Percentiles rank a stretch among this genome's conserved stretches.
phyloP scores from a whole-genome alignment of 2,888 invertebrate species.

The Sericinus montela region DNA sequence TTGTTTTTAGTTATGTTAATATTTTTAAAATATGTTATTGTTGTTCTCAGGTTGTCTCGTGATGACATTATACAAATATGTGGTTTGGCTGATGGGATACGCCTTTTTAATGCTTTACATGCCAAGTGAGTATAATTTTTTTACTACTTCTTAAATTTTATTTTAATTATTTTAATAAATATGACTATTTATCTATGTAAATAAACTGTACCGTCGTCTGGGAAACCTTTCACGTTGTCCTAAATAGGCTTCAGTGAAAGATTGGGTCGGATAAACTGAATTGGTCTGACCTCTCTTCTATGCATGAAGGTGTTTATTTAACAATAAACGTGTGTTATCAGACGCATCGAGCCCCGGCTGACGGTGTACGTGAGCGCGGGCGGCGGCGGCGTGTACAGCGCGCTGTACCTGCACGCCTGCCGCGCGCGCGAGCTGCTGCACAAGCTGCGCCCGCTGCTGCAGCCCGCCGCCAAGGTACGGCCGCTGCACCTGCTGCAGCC shows the following conservation, averaged over 20 bases:
- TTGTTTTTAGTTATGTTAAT: too few relatives aligned
- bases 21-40: too few relatives aligned
- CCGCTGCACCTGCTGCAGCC: too few relatives aligned
- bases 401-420: slow-evolving; percentile 86
- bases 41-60: slow-evolving; percentile 82
- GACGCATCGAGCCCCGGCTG: slow-evolving; percentile 84
- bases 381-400: slow-evolving; percentile 81
- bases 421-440: slow-evolving; percentile 82
- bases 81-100: slow-evolving; percentile 95
- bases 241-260: too few relatives aligned
- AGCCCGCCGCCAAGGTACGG: slow-evolving; percentile 24
- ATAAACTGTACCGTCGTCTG: too few relatives aligned
- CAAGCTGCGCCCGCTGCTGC: slow-evolving; percentile 82
- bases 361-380: slow-evolving; percentile 88
- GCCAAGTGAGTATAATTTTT: slow-evolving; percentile 82
- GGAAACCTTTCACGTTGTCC: too few relatives aligned
- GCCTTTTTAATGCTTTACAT: slow-evolving; percentile 93
- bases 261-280: too few relatives aligned
- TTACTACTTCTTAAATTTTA: too few relatives aligned
- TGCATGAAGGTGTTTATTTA: too few relatives aligned
- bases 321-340: slow-evolving; percentile 29
- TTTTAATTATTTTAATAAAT: too few relatives aligned
- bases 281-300: too few relatives aligned
- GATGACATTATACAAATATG: slow-evolving; percentile 97
- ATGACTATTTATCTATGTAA: too few relatives aligned